Conservation (phyloP, 2,888 invertebrate genomes). For the Nebria brevicollis region DNA sequence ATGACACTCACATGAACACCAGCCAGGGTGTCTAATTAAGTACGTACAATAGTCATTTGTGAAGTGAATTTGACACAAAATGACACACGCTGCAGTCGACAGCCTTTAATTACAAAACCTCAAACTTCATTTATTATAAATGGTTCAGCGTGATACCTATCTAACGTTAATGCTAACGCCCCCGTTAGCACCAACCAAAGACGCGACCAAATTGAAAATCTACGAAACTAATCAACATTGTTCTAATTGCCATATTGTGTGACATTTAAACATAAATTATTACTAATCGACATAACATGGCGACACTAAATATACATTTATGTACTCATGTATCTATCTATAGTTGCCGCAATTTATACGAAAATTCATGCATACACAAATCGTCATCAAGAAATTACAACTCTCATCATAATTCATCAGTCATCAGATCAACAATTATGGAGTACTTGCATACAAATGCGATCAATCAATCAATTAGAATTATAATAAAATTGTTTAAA, state of each 20-base stretch:
- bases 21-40: constrained; percentile 25
- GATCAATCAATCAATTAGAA: too few relatives aligned
- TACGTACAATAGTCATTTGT: constrained; percentile 42
- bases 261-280: constrained; percentile 44
- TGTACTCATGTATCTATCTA: too few relatives aligned
- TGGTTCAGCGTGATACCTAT: constrained; percentile 38
- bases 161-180: constrained; percentile 12
- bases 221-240: constrained; percentile 40
- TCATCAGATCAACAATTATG: too few relatives aligned
- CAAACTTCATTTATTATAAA: constrained; percentile 47
- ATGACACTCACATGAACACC: not conserved
- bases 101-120: constrained; percentile 47
- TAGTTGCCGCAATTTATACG: too few relatives aligned
- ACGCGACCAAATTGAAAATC: constrained; percentile 27
- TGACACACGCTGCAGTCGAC: constrained; percentile 45
- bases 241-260: constrained; percentile 51
- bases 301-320: not conserved
- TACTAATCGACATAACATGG: constrained; percentile 3
- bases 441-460: too few relatives aligned
- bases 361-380: not conserved
- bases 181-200: not conserved
- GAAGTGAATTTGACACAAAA: constrained; percentile 45
- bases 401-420: too few relatives aligned
- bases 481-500: too few relatives aligned
- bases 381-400: not conserved